A percentile compares a stretch with the other conserved stretches of the same genome.
phyloP scores from a whole-genome alignment of 2,888 invertebrate genomes.

The Salpingus planirostris region DNA sequence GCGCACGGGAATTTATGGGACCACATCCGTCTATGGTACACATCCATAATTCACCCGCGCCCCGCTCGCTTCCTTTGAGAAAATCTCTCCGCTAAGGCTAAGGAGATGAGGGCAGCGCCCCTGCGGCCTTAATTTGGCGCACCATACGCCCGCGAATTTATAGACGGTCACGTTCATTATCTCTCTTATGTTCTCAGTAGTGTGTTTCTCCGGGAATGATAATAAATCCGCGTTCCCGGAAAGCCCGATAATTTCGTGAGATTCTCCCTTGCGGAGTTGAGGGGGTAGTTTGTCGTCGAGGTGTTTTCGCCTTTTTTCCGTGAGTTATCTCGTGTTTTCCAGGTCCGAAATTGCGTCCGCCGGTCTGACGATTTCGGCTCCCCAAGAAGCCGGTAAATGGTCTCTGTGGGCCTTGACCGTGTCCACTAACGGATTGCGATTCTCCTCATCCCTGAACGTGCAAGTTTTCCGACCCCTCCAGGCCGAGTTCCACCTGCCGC shows the following conservation, averaged over 20 bases:
- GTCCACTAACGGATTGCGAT: slow-evolving; percentile 45
- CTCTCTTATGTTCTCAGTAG: too few relatives aligned
- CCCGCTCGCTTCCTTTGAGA: too few relatives aligned
- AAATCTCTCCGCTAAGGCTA: too few relatives aligned
- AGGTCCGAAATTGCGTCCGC: slow-evolving; percentile 51
- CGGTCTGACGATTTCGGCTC: slow-evolving; percentile 50
- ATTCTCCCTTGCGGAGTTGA: too few relatives aligned
- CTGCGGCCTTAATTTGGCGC: not conserved
- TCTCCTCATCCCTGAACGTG: slow-evolving; percentile 51
- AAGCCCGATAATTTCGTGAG: too few relatives aligned
- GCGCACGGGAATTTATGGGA: slow-evolving; percentile 26
- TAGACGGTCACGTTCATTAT: too few relatives aligned
- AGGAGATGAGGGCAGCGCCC: too few relatives aligned
- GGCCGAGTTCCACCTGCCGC: slow-evolving; percentile 52
- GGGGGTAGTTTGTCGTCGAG: too few relatives aligned
- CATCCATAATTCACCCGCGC: slow-evolving; percentile 20
- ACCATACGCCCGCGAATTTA: not conserved
- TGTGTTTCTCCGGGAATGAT: too few relatives aligned
- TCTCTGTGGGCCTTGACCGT: slow-evolving; percentile 55
- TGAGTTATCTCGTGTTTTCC: slow-evolving; percentile 17
- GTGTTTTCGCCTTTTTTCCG: too few relatives aligned
- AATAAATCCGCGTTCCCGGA: too few relatives aligned
- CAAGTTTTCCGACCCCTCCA: slow-evolving; percentile 55
- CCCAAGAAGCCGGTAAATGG: slow-evolving; percentile 56
- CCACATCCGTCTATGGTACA: slow-evolving; percentile 26